Percentiles rank a stretch among this genome's conserved stretches.
phyloP scores from a whole-genome alignment of 2,888 invertebrate species.

The Epinotia ramella region DNA sequence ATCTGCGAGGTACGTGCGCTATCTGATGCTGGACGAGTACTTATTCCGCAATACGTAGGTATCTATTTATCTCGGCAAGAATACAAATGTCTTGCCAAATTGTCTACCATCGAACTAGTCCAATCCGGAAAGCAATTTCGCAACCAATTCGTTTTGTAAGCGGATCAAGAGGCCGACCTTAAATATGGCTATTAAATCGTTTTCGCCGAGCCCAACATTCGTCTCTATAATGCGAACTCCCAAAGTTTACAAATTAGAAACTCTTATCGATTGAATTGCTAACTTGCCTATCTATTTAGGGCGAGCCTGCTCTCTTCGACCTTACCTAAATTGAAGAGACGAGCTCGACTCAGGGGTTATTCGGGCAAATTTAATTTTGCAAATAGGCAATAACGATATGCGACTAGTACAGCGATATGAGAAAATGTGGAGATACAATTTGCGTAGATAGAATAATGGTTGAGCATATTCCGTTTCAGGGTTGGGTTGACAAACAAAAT shows the following conservation, averaged over 20 bases:
- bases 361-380: constrained; percentile 44
- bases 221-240: constrained; percentile 70
- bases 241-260: constrained; percentile 68
- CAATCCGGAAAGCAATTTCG: constrained; percentile 85
- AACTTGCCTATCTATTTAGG: constrained; percentile 57
- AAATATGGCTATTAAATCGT: constrained; percentile 80
- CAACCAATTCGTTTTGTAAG: constrained; percentile 83
- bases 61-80: constrained; percentile 83
- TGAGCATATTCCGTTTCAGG: constrained; percentile 12
- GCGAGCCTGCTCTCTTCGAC: constrained; percentile 45
- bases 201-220: constrained; percentile 69
- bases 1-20: constrained; percentile 68
- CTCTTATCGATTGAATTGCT: constrained; percentile 56
- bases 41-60: constrained; percentile 45
- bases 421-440: constrained; percentile 40
- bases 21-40: constrained; percentile 76
- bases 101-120: constrained; percentile 83
- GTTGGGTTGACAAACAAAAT: constrained; percentile 37
- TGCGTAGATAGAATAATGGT: constrained; percentile 38
- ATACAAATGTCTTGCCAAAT: constrained; percentile 85
- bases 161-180: constrained; percentile 81
- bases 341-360: constrained; percentile 43
- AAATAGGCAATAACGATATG: constrained; percentile 46
- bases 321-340: constrained; percentile 43
- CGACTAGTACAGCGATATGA: constrained; percentile 42